phyloP scores from a whole-genome alignment of 2,797 vertebrate genomes.

The Centroberyx gerrardi region DNA sequence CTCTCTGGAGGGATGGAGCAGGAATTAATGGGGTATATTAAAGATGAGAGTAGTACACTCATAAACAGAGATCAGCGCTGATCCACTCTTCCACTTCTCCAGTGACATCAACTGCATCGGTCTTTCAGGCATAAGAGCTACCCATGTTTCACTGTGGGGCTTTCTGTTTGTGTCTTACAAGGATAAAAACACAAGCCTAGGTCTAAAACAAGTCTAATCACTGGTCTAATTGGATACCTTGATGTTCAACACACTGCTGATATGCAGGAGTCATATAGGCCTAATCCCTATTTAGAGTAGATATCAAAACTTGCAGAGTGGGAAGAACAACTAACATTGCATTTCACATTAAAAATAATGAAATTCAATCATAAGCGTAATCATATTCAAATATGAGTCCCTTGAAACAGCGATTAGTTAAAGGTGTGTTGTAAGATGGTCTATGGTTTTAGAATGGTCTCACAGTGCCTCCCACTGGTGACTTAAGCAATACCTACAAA shows the following conservation, averaged over 20 bases:
- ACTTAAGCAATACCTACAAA: constrained; percentile 47
- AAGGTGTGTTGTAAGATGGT: constrained; percentile 23
- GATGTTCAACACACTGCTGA: constrained; percentile 25
- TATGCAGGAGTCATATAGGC: background rate
- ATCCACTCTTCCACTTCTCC: constrained; percentile 24
- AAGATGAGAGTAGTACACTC: constrained; percentile 32
- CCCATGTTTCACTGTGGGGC: constrained; percentile 13
- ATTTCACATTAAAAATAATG: constrained; percentile 12
- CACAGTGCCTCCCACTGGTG: constrained; percentile 77
- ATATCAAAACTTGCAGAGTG: constrained; percentile 20
- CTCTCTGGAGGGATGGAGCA: constrained; percentile 49
- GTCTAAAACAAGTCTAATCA: constrained; percentile 49
- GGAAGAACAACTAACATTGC: constrained; percentile 10
- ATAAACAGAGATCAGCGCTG: constrained; percentile 34
- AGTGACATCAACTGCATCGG: constrained; percentile 47
- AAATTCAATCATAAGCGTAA: constrained; percentile 11
- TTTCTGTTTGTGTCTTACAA: constrained; percentile 20
- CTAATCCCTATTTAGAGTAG: constrained; percentile 29
- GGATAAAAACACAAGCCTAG: constrained; percentile 32
- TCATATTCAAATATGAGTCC: constrained; percentile 23
- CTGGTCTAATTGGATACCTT: constrained; percentile 21
- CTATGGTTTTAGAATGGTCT: constrained; percentile 46
- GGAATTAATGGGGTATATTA: constrained; percentile 42
- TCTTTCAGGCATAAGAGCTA: constrained; percentile 4
- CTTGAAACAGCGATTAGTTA: constrained; percentile 8